Evolutionary conservation across 2,797 vertebrate genomes (phyloP).

Genomic region (Gallinago stenura): DNA sequence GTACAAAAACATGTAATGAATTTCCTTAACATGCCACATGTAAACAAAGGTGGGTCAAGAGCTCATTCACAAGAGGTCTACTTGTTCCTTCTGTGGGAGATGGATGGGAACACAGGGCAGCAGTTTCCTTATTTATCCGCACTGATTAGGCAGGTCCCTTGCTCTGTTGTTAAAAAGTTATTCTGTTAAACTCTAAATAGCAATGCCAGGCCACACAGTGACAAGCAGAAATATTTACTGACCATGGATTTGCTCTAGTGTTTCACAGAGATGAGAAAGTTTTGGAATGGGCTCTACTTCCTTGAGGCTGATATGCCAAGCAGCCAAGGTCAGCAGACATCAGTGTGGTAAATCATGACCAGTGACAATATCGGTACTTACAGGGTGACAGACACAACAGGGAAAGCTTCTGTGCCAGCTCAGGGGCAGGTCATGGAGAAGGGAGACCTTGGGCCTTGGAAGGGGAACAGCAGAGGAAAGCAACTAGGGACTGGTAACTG

Average conservation of each 20-base stretch:
- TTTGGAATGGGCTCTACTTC: neutral
- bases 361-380: neutral
- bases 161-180: neutral
- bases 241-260: neutral
- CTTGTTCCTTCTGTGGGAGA: neutral
- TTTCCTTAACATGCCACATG: neutral
- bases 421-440: neutral
- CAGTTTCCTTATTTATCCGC: neutral
- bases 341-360: neutral
- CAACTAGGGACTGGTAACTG: neutral
- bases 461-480: neutral
- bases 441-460: neutral
- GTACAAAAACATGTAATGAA: neutral
- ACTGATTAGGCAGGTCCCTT: neutral
- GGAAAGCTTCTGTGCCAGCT: neutral
- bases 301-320: neutral
- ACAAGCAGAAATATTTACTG: neutral
- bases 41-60: neutral
- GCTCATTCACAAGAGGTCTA: neutral
- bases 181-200: neutral
- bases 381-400: neutral
- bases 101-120: neutral
- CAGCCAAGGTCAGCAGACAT: neutral
- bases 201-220: neutral
- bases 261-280: neutral